Base-by-base conservation (phyloP, 2,888 invertebrate species). In the Hedychridium roseum region DNA sequence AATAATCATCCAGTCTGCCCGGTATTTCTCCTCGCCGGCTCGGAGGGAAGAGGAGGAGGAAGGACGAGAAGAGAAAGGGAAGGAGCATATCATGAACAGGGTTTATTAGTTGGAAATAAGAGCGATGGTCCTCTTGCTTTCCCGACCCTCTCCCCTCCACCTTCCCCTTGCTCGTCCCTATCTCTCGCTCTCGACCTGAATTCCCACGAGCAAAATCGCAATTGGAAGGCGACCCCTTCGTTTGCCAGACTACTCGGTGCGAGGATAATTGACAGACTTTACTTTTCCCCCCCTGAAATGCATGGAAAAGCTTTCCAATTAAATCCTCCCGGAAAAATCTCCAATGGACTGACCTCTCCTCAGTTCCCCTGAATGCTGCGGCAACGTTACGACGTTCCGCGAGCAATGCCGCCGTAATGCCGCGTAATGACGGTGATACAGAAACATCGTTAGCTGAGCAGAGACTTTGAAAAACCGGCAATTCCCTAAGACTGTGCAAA, bases 71-170 rank as follows among this genome's bases (percentile, higher is more conserved):
- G 28, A 11, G 14, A 23, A 3, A 14, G 9, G 4, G 14, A 12
- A 15, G 12, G 59, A 46, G 51, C 39, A 50, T 54, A 52, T 59
- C 59, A 50, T 42, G 40, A 26, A 18, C 11, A 18, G 35, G 37
- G 45, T 60, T 59, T 63, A 61, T 63, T 59, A 63, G 49, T 48
- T 47, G 55, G 50, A 21, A 59, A 60, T 59, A 54, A 54, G 56
- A 50, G 43, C 45, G 43, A 60, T 60, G n/a, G n/a, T n/a, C n/a
- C n/a, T n/a, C n/a, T n/a, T n/a, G n/a, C n/a, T n/a, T n/a, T n/a
- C n/a, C n/a, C n/a, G n/a, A 12, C 45, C 11, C 34, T 45, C 14
- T 37, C 17, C 20, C 18, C n/a, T 37, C 7, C 16, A 26, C 23
- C 35, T 14, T 23, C 35, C 38, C 31, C 26, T 40, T 27, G 18